A percentile compares a stretch with the other conserved stretches of the same genome.
These are phyloP conservation scores for Ctenicera cuprea DNA, from an alignment of 2,888 invertebrate species.

Conservation along the genomic window DNA sequence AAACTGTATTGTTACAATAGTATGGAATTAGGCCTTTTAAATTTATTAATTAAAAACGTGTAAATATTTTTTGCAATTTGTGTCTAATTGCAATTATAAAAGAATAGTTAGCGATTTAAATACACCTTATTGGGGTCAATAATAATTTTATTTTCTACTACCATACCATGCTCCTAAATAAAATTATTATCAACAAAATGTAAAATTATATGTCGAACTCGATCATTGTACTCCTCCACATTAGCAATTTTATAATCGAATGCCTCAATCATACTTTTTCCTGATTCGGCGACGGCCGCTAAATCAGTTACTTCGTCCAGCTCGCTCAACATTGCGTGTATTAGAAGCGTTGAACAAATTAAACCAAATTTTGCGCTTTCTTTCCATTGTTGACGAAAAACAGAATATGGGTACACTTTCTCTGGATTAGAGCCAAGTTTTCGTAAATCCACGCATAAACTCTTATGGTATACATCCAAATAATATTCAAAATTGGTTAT, in stretches of 20 bases:
- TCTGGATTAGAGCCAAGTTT: conserved; percentile 60
- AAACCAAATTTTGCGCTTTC: conserved; percentile 46
- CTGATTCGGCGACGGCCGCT: conserved; percentile 43
- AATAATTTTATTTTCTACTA: background rate
- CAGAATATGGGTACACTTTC: conserved; percentile 62
- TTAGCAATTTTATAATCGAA: conserved; percentile 48
- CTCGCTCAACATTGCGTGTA: conserved; percentile 54
- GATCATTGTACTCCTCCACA: conserved; percentile 50
- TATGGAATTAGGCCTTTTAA: no score
- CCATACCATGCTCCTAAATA: conserved; percentile 33
- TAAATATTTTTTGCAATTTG: no score
- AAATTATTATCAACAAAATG: conserved; percentile 51
- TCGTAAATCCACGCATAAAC: conserved; percentile 59
- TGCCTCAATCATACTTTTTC: conserved; percentile 35
- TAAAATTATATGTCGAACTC: conserved; percentile 46
- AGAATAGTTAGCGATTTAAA: no score
- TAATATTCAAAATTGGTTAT: conserved; percentile 63
- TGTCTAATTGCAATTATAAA: no score
- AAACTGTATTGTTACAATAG: no score
- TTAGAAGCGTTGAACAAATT: conserved; percentile 50
- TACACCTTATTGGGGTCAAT: background rate
- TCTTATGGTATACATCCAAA: conserved; percentile 64
- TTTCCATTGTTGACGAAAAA: conserved; percentile 59
- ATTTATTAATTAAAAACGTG: no score
- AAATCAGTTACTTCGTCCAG: conserved; percentile 54